These are phyloP conservation scores for Lysandra coridon DNA, from an alignment of 2,888 invertebrate genomes.

Conservation along the genomic window DNA sequence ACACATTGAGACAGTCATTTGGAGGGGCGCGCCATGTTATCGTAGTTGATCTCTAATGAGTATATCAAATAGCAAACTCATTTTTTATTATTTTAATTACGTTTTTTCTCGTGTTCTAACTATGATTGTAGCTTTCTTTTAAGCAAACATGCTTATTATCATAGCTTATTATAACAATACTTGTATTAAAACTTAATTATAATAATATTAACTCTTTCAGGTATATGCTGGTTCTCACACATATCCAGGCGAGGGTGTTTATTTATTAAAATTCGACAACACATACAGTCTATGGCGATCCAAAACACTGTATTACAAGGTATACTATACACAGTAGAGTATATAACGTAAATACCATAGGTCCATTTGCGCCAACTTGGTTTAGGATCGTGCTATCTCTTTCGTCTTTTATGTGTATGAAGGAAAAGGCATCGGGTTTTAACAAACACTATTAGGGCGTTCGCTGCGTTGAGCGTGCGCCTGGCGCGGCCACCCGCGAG, in stretches of 20 bases:
- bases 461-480: no score
- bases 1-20: no score
- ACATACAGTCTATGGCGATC: conserved; percentile 99
- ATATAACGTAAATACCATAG: conserved; percentile 32
- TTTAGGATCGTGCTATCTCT: not conserved
- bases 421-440: not conserved
- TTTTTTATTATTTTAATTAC: no score
- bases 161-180: no score
- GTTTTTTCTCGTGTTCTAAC: no score
- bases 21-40: no score
- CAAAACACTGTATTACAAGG: conserved; percentile 99
- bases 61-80: no score
- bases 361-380: not conserved
- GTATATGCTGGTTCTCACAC: conserved; percentile 98
- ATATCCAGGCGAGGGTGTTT: conserved; percentile 98
- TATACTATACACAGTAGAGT: conserved; percentile 93
- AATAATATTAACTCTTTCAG: conserved; percentile 45
- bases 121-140: no score
- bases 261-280: conserved; percentile 99
- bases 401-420: not conserved
- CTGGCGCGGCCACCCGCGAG: no score
- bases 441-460: not conserved
- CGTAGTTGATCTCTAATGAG: no score
- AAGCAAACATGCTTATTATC: no score
- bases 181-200: no score